Evolutionary conservation across 2,113 vertebrate species (phyloP).

Genomic region (Egretta garzetta): DNA sequence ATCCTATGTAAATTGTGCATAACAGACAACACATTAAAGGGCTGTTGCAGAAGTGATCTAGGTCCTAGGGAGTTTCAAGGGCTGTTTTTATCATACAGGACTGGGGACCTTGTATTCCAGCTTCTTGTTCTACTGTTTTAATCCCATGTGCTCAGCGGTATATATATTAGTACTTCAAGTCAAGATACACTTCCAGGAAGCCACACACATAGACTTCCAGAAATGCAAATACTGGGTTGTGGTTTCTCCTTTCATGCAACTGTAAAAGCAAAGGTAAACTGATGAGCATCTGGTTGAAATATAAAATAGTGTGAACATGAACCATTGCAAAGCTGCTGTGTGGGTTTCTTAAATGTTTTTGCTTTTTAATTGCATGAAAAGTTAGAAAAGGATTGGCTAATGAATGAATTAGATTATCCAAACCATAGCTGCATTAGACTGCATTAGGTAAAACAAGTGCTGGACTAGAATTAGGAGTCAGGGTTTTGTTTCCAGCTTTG

Average conservation of each 20-base stretch:
- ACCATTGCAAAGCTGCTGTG: background rate
- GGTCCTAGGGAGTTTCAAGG: background rate
- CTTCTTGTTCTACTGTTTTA: background rate
- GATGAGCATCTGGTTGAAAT: background rate
- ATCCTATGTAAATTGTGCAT: background rate
- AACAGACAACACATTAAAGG: background rate
- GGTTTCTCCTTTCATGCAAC: background rate
- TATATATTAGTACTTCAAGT: background rate
- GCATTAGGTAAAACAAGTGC: background rate
- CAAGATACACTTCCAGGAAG: background rate
- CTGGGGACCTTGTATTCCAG: background rate
- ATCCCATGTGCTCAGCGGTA: background rate
- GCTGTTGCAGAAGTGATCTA: background rate
- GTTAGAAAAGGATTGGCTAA: background rate
- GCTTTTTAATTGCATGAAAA: background rate
- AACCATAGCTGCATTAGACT: background rate
- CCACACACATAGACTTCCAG: background rate
- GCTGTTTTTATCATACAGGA: background rate
- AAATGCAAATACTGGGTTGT: background rate
- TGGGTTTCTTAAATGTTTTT: background rate
- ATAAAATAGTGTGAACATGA: background rate
- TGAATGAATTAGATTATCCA: background rate
- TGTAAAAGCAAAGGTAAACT: background rate
- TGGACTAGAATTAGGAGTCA: background rate
- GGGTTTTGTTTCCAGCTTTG: background rate